phyloP scores from a whole-genome alignment of 2,113 vertebrate genomes.

The Barnardius zonarius region DNA sequence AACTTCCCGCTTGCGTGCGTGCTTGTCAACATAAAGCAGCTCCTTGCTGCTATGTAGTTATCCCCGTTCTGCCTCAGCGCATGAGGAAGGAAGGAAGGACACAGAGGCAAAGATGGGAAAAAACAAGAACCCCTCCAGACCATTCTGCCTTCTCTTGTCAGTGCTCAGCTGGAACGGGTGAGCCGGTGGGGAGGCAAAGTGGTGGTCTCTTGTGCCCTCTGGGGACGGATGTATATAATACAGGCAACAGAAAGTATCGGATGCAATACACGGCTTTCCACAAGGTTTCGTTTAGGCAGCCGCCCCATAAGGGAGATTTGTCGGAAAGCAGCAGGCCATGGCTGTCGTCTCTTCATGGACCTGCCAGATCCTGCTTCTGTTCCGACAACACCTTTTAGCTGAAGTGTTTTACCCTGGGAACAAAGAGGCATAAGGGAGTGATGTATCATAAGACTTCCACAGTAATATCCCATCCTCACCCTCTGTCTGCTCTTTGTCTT shows the following conservation, averaged over 20 bases:
- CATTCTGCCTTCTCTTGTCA: rapidly evolving
- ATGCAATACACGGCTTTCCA: rapidly evolving
- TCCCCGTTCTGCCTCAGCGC: neutral
- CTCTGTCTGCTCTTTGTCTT: neutral
- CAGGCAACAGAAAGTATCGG: neutral
- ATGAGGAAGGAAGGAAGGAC: neutral
- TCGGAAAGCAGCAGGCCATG: neutral
- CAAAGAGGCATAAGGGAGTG: neutral
- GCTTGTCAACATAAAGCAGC: neutral
- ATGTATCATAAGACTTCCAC: neutral
- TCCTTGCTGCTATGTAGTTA: neutral
- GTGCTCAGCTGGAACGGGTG: rapidly evolving
- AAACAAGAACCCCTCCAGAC: neutral
- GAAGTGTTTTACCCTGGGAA: neutral
- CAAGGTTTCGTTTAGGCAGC: neutral
- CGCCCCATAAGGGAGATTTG: neutral
- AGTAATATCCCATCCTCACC: neutral
- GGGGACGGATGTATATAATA: neutral
- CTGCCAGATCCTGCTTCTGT: neutral
- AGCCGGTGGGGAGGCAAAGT: neutral
- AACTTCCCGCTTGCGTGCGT: neutral
- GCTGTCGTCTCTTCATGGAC: neutral
- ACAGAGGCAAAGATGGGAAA: neutral
- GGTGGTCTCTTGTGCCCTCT: slow-evolving; percentile 48
- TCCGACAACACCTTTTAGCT: neutral